A percentile compares a stretch with the other conserved stretches of the same genome.
Evolutionary conservation across 1,140 invertebrate genomes (phyloP).

Genomic region (Amphibalanus amphitrite): DNA sequence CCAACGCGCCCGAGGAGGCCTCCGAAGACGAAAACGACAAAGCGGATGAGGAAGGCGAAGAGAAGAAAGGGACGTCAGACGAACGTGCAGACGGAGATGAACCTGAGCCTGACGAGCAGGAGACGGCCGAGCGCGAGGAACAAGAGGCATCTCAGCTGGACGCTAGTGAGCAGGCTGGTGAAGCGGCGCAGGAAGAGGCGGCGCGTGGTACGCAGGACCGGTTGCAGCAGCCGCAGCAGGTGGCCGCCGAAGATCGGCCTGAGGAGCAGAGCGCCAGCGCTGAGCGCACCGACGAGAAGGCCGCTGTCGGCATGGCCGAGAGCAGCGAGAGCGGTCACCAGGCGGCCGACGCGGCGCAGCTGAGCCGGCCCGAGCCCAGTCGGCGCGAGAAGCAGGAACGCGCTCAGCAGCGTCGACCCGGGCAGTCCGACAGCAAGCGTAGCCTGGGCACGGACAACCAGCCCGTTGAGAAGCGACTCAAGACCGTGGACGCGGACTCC

Average conservation of each 20-base stretch:
- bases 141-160: slow-evolving; percentile 14
- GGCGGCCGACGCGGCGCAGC: no score
- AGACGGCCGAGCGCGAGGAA: no score
- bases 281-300: slow-evolving; percentile 13
- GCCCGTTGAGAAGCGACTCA: slow-evolving; percentile 24
- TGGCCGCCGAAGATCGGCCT: slow-evolving; percentile 6
- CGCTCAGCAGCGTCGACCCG: slow-evolving; percentile 27
- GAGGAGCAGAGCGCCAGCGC: slow-evolving; percentile 15
- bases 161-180: neutral
- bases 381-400: no score
- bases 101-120: slow-evolving; percentile 16
- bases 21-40: slow-evolving; percentile 14
- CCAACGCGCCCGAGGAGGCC: slow-evolving; percentile 21
- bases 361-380: no score
- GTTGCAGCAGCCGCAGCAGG: no score
- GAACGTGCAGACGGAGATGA: slow-evolving; percentile 17
- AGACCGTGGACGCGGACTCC: neutral
- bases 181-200: slow-evolving; percentile 10
- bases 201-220: no score
- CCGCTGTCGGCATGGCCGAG: slow-evolving; percentile 9
- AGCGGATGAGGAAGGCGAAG: slow-evolving; percentile 17
- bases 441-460: slow-evolving; percentile 36
- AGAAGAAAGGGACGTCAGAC: slow-evolving; percentile 17
- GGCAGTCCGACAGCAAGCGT: slow-evolving; percentile 38
- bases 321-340: no score